Evolutionary conservation across 1,140 invertebrate species (phyloP).

Genomic region (Ruditapes philippinarum): DNA sequence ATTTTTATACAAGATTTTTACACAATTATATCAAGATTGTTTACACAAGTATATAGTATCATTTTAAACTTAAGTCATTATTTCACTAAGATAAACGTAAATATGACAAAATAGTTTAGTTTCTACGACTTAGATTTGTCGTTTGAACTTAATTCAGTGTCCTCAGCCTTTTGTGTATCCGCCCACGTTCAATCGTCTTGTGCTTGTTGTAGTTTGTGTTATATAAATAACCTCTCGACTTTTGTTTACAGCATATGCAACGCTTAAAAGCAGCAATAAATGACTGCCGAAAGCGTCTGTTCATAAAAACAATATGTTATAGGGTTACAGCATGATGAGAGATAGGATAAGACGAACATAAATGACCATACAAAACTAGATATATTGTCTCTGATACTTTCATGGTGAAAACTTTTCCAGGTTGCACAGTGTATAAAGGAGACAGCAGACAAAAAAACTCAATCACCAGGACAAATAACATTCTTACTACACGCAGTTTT

Average conservation of each 20-base stretch:
- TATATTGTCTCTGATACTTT: constrained; percentile 87
- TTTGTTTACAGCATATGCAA: constrained; percentile 58
- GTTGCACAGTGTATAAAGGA: constrained; percentile 95
- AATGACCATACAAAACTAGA: constrained; percentile 89
- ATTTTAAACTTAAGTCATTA: too few species aligned
- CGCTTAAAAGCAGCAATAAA: constrained; percentile 92
- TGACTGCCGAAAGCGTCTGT: constrained; percentile 93
- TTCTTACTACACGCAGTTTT: constrained; percentile 92
- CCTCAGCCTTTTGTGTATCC: constrained; percentile 59
- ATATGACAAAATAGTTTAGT: too few species aligned
- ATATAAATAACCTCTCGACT: neutral
- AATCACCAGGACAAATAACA: constrained; percentile 96
- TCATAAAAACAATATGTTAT: constrained; percentile 98
- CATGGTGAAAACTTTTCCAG: constrained; percentile 91
- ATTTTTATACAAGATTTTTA: too few species aligned
- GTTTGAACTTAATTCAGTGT: constrained; percentile 47
- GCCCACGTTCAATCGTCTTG: constrained; percentile 56
- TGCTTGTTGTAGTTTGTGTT: constrained; percentile 27
- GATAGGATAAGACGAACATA: constrained; percentile 94
- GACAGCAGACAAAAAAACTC: constrained; percentile 98
- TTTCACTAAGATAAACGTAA: too few species aligned
- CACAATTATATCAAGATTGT: too few species aligned
- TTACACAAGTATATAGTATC: too few species aligned
- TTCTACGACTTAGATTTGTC: too few species aligned
- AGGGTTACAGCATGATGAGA: constrained; percentile 96